Conservation (phyloP, 2,888 invertebrate species). For the Marronus borbonicus region DNA sequence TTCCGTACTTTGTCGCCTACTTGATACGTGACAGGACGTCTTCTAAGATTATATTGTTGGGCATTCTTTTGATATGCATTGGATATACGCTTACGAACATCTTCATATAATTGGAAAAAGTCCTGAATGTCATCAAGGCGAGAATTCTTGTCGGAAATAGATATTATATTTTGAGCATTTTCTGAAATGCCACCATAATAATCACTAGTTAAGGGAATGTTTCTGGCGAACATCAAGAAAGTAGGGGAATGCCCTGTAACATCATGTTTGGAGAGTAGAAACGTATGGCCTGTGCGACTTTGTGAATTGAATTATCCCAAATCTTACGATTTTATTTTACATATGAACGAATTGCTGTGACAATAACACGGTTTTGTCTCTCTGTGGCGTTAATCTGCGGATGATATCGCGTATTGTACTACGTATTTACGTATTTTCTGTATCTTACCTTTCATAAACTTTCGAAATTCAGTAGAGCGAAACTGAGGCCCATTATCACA, state of each 20-base stretch:
- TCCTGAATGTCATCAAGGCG: not conserved
- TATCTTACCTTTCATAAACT: too few species aligned
- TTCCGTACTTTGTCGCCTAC: constrained; percentile 56
- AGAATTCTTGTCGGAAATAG: not conserved
- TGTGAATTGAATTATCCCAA: not conserved
- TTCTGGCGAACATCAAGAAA: not conserved
- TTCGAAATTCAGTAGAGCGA: too few species aligned
- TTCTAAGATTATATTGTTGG: constrained; percentile 54
- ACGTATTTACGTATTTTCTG: too few species aligned
- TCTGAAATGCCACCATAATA: not conserved
- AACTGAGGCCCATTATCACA: too few species aligned
- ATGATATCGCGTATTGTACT: too few species aligned
- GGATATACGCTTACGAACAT: constrained; percentile 1
- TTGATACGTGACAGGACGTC: constrained; percentile 51
- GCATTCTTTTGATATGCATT: constrained; percentile 8
- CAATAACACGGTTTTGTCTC: not conserved
- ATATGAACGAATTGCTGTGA: not conserved
- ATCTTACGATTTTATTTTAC: not conserved
- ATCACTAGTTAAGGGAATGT: not conserved
- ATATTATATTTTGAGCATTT: not conserved
- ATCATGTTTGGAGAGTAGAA: not conserved
- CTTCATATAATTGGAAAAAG: constrained; percentile 15
- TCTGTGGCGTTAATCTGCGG: too few species aligned
- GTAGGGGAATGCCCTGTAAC: not conserved
- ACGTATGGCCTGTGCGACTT: not conserved